These are phyloP conservation scores for Psix sp. DNA, from an alignment of 1,140 invertebrate genomes.

Conservation along the genomic window DNA sequence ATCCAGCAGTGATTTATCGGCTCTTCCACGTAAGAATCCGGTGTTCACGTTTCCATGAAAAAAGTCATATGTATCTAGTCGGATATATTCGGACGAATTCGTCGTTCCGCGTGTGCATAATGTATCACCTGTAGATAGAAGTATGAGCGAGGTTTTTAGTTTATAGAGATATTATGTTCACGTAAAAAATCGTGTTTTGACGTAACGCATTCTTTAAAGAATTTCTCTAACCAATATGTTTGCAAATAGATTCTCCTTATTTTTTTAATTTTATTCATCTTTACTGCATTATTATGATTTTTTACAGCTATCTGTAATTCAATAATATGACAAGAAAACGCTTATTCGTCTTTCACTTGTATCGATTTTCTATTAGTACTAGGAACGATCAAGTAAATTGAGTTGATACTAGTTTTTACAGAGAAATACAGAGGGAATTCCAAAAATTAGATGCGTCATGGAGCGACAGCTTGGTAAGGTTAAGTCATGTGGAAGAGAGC, in stretches of 20 bases:
- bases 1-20: slow-evolving; percentile 57
- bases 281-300: too few relatives aligned
- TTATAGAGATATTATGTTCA: too few relatives aligned
- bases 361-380: too few relatives aligned
- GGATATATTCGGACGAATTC: slow-evolving; percentile 34
- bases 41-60: slow-evolving; percentile 33
- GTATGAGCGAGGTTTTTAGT: neutral
- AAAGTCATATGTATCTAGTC: slow-evolving; percentile 16
- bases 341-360: too few relatives aligned
- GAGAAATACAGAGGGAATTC: slow-evolving; percentile 56
- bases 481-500: slow-evolving; percentile 67
- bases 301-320: too few relatives aligned
- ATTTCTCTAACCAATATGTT: too few relatives aligned
- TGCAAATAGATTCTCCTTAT: too few relatives aligned
- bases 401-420: slow-evolving; percentile 41
- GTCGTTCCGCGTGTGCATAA: slow-evolving; percentile 19
- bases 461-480: slow-evolving; percentile 59
- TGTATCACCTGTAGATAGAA: slow-evolving; percentile 5
- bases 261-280: too few relatives aligned
- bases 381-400: slow-evolving; percentile 24
- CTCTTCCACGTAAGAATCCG: slow-evolving; percentile 40
- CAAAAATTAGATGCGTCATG: slow-evolving; percentile 41
- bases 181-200: too few relatives aligned
- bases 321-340: too few relatives aligned
- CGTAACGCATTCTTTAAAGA: too few relatives aligned